Evolutionary conservation across 2,113 vertebrate genomes (phyloP).

Genomic region (Chloroceryle aenea): DNA sequence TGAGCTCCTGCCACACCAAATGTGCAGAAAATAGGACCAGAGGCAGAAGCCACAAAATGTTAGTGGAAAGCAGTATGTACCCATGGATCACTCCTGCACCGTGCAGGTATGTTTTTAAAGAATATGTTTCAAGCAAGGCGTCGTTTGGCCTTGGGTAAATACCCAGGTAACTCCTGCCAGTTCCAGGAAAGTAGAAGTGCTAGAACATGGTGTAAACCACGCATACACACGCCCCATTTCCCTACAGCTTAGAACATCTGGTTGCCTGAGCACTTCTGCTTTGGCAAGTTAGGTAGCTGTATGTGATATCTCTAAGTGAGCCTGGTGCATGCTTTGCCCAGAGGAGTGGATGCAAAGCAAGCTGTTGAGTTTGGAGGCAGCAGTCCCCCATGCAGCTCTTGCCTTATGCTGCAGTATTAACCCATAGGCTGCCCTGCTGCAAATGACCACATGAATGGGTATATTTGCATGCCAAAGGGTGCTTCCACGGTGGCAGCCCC

Average conservation of each 20-base stretch:
- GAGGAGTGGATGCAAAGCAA: not conserved
- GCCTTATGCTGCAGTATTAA: not conserved
- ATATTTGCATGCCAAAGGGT: not conserved
- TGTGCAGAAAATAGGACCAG: not conserved
- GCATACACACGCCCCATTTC: rapidly evolving
- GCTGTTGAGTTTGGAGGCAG: not conserved
- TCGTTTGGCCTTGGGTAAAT: not conserved
- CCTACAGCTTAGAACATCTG: not conserved
- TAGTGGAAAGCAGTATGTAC: rapidly evolving
- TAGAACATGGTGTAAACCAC: not conserved
- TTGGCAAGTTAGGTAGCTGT: not conserved
- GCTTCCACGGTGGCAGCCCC: not conserved
- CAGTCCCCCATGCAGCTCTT: rapidly evolving
- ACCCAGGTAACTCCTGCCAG: not conserved
- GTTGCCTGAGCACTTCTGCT: not conserved
- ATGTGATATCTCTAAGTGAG: not conserved
- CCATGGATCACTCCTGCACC: not conserved
- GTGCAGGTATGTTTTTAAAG: not conserved
- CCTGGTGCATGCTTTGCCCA: not conserved
- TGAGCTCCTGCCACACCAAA: not conserved
- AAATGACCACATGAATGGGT: not conserved
- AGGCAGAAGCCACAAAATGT: not conserved
- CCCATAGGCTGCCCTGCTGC: not conserved
- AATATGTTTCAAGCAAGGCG: not conserved
- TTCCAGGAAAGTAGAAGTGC: not conserved